These are phyloP conservation scores for Pandemis corylana DNA, from an alignment of 2,888 invertebrate genomes.

Conservation along the genomic window DNA sequence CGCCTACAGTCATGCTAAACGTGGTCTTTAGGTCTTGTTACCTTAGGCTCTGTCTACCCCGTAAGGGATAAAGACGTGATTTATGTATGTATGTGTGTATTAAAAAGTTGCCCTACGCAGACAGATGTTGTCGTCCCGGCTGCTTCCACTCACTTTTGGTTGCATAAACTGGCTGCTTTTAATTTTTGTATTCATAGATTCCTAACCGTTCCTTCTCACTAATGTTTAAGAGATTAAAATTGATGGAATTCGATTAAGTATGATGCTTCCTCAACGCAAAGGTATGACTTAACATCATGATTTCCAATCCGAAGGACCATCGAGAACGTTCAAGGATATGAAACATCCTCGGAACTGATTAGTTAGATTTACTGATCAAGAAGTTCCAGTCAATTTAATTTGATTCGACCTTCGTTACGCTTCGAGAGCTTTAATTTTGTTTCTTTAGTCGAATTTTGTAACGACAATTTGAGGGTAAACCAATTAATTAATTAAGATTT, in stretches of 20 bases:
- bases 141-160: too few species aligned
- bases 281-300: not conserved
- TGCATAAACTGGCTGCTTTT: too few species aligned
- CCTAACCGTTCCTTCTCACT: too few species aligned
- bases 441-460: not conserved
- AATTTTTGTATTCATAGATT: too few species aligned
- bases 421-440: conserved; percentile 15
- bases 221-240: not conserved
- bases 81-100: too few species aligned
- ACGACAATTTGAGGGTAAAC: conserved; percentile 1
- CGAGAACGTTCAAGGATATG: not conserved
- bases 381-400: conserved; percentile 25
- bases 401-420: conserved; percentile 10
- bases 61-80: too few species aligned
- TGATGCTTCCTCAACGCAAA: too few species aligned
- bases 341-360: conserved; percentile 21
- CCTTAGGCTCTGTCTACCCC: too few species aligned
- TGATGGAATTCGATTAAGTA: not conserved
- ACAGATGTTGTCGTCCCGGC: too few species aligned
- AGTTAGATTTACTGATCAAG: conserved; percentile 21
- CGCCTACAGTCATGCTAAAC: too few species aligned
- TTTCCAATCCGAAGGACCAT: not conserved
- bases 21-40: too few species aligned
- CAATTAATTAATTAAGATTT: conserved; percentile 7
- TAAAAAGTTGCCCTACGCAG: too few species aligned